Evolutionary conservation across 1,140 invertebrate genomes (phyloP).

Genomic region (Rhynchophorus ferrugineus): DNA sequence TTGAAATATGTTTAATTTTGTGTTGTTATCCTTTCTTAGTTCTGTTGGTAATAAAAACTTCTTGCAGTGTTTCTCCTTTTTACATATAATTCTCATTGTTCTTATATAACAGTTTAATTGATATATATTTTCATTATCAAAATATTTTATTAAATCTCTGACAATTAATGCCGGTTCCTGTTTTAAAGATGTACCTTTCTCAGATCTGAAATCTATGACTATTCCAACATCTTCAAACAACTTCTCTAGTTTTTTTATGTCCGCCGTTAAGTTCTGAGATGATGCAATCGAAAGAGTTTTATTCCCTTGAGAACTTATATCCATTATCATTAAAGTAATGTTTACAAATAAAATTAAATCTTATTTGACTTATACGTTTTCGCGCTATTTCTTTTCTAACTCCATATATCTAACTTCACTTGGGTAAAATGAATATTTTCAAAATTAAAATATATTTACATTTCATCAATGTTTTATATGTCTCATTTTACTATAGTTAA

Average conservation of each 20-base stretch:
- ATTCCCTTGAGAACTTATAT: background rate
- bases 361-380: too few relatives aligned
- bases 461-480: too few relatives aligned
- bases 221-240: slow-evolving; percentile 6
- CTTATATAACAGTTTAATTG: slow-evolving; percentile 35
- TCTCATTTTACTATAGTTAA: too few relatives aligned
- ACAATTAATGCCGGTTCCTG: slow-evolving; percentile 35
- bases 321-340: too few relatives aligned
- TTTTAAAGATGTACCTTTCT: slow-evolving; percentile 26
- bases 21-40: slow-evolving; percentile 25
- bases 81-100: slow-evolving; percentile 36
- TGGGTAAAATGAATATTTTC: too few relatives aligned
- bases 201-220: slow-evolving; percentile 7
- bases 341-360: too few relatives aligned
- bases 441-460: too few relatives aligned
- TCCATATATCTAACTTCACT: too few relatives aligned
- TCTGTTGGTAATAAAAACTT: slow-evolving; percentile 36
- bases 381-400: too few relatives aligned
- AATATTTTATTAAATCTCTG: slow-evolving; percentile 29
- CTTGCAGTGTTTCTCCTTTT: slow-evolving; percentile 36
- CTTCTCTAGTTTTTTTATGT: background rate
- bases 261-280: background rate
- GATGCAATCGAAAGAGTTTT: background rate
- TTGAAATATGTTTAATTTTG: slow-evolving; percentile 32
- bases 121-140: slow-evolving; percentile 33